A percentile compares a stretch with the other conserved stretches of the same genome.
Conservation (phyloP, 2,888 invertebrate genomes). For the Eupithecia subumbrata region DNA sequence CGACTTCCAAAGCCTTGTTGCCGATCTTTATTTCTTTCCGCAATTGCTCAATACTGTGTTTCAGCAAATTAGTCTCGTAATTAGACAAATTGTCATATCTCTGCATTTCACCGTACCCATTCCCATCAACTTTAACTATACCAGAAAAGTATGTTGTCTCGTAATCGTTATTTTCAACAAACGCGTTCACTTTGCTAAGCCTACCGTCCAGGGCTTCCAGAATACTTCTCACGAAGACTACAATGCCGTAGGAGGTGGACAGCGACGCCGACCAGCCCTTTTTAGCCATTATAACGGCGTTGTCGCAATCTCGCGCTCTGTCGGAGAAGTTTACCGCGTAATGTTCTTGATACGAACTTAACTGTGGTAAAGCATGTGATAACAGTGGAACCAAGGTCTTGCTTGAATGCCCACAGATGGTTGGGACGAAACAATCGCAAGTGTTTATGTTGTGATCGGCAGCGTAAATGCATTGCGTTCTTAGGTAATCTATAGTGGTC, state of each 20-base stretch:
- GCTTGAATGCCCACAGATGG: constrained; percentile 90
- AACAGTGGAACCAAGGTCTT: constrained; percentile 90
- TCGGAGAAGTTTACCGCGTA: constrained; percentile 63
- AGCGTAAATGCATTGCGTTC: constrained; percentile 90
- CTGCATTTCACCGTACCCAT: constrained; percentile 64
- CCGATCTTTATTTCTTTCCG: constrained; percentile 63
- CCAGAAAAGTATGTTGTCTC: constrained; percentile 70
- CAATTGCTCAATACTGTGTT: constrained; percentile 59
- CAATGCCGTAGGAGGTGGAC: constrained; percentile 86
- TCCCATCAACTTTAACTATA: constrained; percentile 54
- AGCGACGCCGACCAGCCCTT: constrained; percentile 84
- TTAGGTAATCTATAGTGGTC: constrained; percentile 88
- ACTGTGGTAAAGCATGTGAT: constrained; percentile 86
- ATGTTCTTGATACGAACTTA: constrained; percentile 65
- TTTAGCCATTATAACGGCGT: constrained; percentile 86
- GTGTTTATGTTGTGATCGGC: constrained; percentile 86
- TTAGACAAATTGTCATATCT: constrained; percentile 56
- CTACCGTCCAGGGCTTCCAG: constrained; percentile 75
- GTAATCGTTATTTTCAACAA: constrained; percentile 70
- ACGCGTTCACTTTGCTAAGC: constrained; percentile 57
- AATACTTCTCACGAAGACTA: constrained; percentile 83
- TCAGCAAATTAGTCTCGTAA: constrained; percentile 64
- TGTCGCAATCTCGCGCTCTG: constrained; percentile 84
- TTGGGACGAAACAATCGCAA: constrained; percentile 87
- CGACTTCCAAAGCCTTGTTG: constrained; percentile 61